Conservation (phyloP, 1,140 invertebrate species). For the Stenopsyche tienmushanensis region DNA sequence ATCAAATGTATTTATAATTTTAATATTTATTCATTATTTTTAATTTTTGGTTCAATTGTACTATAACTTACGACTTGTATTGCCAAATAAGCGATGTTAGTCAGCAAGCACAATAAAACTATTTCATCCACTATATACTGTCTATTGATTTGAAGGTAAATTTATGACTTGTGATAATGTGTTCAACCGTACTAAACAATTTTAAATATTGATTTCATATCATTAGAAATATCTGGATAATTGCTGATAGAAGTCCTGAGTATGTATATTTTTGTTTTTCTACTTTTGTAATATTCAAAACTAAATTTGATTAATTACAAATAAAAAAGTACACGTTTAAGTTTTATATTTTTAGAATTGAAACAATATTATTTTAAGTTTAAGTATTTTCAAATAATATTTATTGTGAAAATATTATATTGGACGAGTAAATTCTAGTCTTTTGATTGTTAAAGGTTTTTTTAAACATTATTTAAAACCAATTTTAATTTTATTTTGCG, state of each 20-base stretch:
- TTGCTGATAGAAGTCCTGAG: too few species aligned
- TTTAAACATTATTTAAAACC: constrained; percentile 9
- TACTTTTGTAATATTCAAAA: constrained; percentile 34
- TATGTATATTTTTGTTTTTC: too few species aligned
- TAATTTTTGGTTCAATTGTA: constrained; percentile 37
- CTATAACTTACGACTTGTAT: constrained; percentile 31
- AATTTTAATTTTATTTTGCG: background rate
- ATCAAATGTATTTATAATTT: constrained; percentile 38
- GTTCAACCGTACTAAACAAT: too few species aligned
- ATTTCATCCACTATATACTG: constrained; percentile 35
- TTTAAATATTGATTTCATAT: too few species aligned
- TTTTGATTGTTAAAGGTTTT: constrained; percentile 34
- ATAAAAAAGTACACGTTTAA: background rate
- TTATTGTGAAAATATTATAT: constrained; percentile 38
- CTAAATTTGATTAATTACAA: background rate
- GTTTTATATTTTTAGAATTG: background rate
- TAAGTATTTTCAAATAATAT: constrained; percentile 31
- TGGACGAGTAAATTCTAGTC: constrained; percentile 42
- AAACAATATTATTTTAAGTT: constrained; percentile 30
- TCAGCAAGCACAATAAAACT: constrained; percentile 38
- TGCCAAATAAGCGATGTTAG: constrained; percentile 24
- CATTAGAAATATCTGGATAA: too few species aligned
- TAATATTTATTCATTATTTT: constrained; percentile 39
- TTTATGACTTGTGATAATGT: too few species aligned
- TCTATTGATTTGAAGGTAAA: constrained; percentile 33